Percentiles rank a stretch among this genome's conserved stretches.
phyloP scores from a whole-genome alignment of 2,888 invertebrate genomes.

The Trissoscelio sp. region DNA sequence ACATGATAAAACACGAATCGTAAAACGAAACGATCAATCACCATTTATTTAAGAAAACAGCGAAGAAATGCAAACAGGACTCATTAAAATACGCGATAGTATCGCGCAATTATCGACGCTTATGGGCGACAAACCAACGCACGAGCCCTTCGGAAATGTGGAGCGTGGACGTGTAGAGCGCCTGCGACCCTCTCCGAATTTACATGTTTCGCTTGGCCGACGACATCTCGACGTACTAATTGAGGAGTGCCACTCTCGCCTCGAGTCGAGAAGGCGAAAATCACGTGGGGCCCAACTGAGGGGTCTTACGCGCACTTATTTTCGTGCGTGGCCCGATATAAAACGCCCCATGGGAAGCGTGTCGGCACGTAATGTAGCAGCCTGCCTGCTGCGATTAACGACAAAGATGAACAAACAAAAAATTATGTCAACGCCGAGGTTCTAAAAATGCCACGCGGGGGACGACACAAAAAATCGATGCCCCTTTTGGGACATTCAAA shows the following conservation, averaged over 20 bases:
- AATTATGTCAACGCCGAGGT: neutral
- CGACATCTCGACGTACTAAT: slow-evolving; percentile 54
- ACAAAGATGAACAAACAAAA: slow-evolving; percentile 17
- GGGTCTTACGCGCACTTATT: slow-evolving; percentile 70
- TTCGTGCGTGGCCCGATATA: slow-evolving; percentile 66
- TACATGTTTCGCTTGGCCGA: slow-evolving; percentile 41
- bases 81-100: slow-evolving; percentile 37
- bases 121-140: slow-evolving; percentile 29
- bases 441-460: slow-evolving; percentile 27
- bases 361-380: slow-evolving; percentile 38
- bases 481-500: too few relatives aligned
- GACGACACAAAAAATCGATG: too few relatives aligned
- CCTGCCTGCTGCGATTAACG: slow-evolving; percentile 55
- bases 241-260: slow-evolving; percentile 42
- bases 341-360: slow-evolving; percentile 72
- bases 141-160: slow-evolving; percentile 26
- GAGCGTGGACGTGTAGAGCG: neutral
- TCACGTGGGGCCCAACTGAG: slow-evolving; percentile 66
- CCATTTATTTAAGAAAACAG: slow-evolving; percentile 1
- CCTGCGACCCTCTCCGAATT: slow-evolving; percentile 42
- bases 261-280: slow-evolving; percentile 31
- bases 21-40: too few relatives aligned
- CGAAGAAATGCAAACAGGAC: neutral
- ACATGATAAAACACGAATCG: neutral
- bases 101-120: slow-evolving; percentile 44